Percentiles rank a stretch among this genome's conserved stretches.
These are phyloP conservation scores for Bathynomus jamesi DNA, from an alignment of 1,140 invertebrate genomes.

Conservation along the genomic window DNA sequence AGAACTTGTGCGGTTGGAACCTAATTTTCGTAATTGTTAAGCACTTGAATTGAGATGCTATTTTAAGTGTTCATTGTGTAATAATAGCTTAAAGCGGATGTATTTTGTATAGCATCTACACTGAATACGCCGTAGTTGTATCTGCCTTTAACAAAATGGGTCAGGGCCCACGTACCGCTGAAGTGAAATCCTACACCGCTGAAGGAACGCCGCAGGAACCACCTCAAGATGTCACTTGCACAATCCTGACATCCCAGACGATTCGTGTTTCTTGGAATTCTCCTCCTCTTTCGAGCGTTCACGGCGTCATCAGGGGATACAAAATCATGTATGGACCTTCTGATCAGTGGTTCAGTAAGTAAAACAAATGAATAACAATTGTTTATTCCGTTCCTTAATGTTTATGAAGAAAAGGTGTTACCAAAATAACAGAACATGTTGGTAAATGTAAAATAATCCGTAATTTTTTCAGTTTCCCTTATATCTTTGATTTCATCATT, in stretches of 20 bases:
- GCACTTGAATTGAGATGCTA: too few relatives aligned
- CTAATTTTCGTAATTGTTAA: too few relatives aligned
- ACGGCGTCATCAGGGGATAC: conserved; percentile 92
- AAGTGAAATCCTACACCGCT: conserved; percentile 80
- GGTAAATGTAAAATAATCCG: too few relatives aligned
- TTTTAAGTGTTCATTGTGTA: too few relatives aligned
- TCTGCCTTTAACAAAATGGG: conserved; percentile 93
- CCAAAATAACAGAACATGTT: too few relatives aligned
- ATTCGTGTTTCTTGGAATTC: conserved; percentile 89
- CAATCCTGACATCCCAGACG: conserved; percentile 82
- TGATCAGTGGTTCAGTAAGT: conserved; percentile 80
- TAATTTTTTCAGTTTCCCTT: too few relatives aligned
- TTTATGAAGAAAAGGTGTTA: too few relatives aligned
- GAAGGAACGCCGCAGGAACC: conserved; percentile 89
- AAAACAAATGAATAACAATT: too few relatives aligned
- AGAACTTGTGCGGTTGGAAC: too few relatives aligned
- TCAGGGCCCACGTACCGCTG: conserved; percentile 78
- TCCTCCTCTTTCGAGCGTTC: conserved; percentile 76
- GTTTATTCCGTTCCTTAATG: too few relatives aligned
- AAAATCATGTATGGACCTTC: conserved; percentile 91
- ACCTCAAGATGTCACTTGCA: conserved; percentile 82
- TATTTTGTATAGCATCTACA: conserved; percentile 79
- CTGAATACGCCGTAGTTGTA: conserved; percentile 87
- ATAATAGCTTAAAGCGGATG: too few relatives aligned
- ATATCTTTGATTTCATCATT: too few relatives aligned